Conservation (phyloP, 2,113 vertebrate species). For the Pholis gunnellus region DNA sequence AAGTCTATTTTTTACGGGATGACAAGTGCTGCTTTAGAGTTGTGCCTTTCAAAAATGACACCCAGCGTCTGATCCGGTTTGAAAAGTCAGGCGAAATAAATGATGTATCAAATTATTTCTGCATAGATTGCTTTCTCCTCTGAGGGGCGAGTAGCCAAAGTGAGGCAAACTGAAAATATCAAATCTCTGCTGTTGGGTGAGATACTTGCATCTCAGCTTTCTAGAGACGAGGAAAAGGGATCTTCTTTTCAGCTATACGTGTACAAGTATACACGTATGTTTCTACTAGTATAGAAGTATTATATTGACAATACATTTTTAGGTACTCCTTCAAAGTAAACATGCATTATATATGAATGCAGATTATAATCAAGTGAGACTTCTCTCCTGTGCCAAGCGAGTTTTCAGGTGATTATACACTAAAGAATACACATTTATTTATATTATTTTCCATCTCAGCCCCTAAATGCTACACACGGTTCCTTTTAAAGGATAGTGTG, state of each 20-base stretch:
- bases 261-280: too few species aligned
- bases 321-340: not conserved
- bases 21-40: conserved; percentile 26
- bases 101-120: conserved; percentile 36
- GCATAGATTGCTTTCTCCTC: conserved; percentile 14
- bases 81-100: conserved; percentile 61
- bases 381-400: too few species aligned
- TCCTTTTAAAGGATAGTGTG: too few species aligned
- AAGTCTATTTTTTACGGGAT: not conserved
- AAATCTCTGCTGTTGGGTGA: conserved; percentile 35
- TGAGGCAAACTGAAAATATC: not conserved
- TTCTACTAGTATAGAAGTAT: not conserved
- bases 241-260: too few species aligned
- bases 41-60: conserved; percentile 43
- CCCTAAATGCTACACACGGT: too few species aligned
- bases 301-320: not conserved
- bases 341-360: too few species aligned
- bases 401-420: too few species aligned
- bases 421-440: too few species aligned
- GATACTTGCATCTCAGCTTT: conserved; percentile 19
- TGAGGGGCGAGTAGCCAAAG: conserved; percentile 11
- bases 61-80: conserved; percentile 27
- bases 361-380: too few species aligned
- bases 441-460: too few species aligned
- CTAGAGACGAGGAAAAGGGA: not conserved